Evolutionary conservation across 1,140 invertebrate species (phyloP), one percentile per base, ranked within the genome.

Genomic region (Reticulitermes speratus): DNA sequence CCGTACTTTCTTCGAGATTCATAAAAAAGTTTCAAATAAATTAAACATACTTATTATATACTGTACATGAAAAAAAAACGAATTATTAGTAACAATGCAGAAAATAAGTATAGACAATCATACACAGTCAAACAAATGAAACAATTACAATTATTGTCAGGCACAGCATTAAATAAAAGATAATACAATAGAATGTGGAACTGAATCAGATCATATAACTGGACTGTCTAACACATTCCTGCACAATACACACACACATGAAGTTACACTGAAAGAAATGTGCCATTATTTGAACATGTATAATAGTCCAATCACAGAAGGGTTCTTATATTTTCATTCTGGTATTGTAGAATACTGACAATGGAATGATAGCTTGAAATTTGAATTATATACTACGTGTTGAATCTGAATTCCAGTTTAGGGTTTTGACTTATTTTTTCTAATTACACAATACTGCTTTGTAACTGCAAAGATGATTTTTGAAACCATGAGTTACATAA

Each of bases 341-440:
- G n/a, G 65, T 75, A 75, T 75, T 75, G 25, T 30, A 30, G 65
- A 75, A 75, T 75, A 75, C 65, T 75, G 65, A 75, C n/a, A 75
- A n/a, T 75, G 65, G 65, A 75, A 75, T 75, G 65, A 75, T 75
- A 75, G 65, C 65, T 75, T 75, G 25, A 30, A 9, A 75, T 75
- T 75, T 8, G n/a, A 1, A 75, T 75, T 14, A 75, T 25, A 25
- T 30, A 30, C 14, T 75, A 21, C 5, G 9, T 55, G 52, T 55
- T 5, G 3, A 21, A 55, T 55, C 52, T 16, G 14, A 19, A 55
- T 21, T 21, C 52, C 14, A 55, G 3, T 55, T 55, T 21, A 5
- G 19, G 52, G 52, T 12, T 55, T 55, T 55, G 9, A 48, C 16
- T 48, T 48, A 16, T 48, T 16, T 48, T 48, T 11, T 48, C 48